Percentiles rank a stretch among this genome's conserved stretches.
Evolutionary conservation across 2,888 invertebrate species (phyloP).

Genomic region (Ennomos fuscantarius): DNA sequence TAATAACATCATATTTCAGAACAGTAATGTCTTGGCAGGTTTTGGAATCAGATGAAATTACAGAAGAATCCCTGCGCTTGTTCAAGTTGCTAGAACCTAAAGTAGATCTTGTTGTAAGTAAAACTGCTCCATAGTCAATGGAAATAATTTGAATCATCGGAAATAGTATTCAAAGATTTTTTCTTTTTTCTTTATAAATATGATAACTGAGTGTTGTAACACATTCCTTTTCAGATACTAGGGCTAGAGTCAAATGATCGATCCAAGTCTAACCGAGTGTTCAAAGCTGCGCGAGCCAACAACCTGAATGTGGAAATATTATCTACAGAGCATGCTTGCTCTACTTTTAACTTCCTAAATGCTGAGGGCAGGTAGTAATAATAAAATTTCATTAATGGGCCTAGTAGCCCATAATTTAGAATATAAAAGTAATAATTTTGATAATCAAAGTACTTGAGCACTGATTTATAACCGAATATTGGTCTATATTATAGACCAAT

Average conservation of each 20-base stretch:
- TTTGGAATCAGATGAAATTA: conserved; percentile 86
- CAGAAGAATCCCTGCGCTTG: conserved; percentile 89
- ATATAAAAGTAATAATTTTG: too few relatives aligned
- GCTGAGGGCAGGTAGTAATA: conserved; percentile 88
- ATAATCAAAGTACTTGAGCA: too few relatives aligned
- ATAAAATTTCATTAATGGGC: too few relatives aligned
- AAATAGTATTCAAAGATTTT: too few relatives aligned
- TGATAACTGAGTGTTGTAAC: too few relatives aligned
- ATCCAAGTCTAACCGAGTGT: conserved; percentile 44
- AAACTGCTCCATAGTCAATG: too few relatives aligned
- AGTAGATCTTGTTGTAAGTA: conserved; percentile 89
- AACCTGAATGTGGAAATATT: conserved; percentile 90
- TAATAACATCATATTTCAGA: conserved; percentile 58
- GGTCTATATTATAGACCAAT: too few relatives aligned
- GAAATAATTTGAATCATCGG: too few relatives aligned
- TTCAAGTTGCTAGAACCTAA: conserved; percentile 94
- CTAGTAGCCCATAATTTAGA: too few relatives aligned
- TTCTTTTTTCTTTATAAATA: too few relatives aligned
- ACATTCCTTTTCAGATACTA: conserved; percentile 47
- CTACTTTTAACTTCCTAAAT: conserved; percentile 96
- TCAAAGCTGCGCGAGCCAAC: conserved; percentile 49
- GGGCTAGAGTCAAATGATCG: conserved; percentile 65
- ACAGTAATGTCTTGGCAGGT: conserved; percentile 95
- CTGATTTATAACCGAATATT: too few relatives aligned
- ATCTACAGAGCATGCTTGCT: conserved; percentile 92